phyloP scores from a whole-genome alignment of 2,797 vertebrate genomes.

The Sphaeramia orbicularis region DNA sequence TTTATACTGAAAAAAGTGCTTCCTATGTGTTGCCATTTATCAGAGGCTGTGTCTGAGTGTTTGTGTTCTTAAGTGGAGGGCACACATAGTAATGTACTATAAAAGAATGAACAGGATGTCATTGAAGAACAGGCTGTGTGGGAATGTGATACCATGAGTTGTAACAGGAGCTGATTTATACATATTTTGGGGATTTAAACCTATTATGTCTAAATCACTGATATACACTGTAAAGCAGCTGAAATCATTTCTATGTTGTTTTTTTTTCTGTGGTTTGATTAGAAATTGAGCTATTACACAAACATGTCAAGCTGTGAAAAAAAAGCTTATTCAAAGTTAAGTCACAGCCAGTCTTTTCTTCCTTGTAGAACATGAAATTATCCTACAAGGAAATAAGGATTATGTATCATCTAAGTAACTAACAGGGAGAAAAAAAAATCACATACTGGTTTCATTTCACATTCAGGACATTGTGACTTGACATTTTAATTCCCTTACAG shows the following conservation, averaged over 20 bases:
- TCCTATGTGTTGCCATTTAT: neutral
- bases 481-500: conserved; percentile 8
- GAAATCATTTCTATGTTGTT: too few species aligned
- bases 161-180: neutral
- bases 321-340: neutral
- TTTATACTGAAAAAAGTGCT: neutral
- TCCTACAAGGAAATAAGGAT: neutral
- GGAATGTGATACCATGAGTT: neutral
- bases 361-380: neutral
- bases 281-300: too few species aligned
- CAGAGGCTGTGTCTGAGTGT: conserved; percentile 8
- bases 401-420: neutral
- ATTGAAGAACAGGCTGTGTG: neutral
- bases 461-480: neutral
- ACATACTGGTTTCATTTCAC: neutral
- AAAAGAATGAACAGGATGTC: conserved; percentile 24
- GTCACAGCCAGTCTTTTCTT: conserved; percentile 7
- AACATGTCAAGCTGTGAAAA: neutral
- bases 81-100: neutral
- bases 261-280: too few species aligned
- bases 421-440: neutral
- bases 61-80: conserved; percentile 4
- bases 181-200: too few species aligned
- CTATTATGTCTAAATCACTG: too few species aligned
- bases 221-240: too few species aligned